A percentile compares a stretch with the other conserved stretches of the same genome.
These are phyloP conservation scores for Heptranchias perlo DNA, from an alignment of 2,113 vertebrate species.

Conservation along the genomic window DNA sequence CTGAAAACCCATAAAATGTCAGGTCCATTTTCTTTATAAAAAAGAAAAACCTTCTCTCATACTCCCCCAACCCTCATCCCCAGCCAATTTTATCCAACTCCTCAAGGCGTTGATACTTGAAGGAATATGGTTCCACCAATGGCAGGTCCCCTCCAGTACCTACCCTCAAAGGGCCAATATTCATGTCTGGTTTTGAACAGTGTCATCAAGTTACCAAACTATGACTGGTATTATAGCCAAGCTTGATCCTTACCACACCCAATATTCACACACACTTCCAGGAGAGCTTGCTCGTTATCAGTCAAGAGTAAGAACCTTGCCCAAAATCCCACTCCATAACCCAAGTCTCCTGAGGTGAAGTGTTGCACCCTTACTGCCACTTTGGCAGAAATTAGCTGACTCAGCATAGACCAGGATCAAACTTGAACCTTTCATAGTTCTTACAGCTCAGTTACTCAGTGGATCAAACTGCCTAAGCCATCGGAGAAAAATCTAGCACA, in stretches of 20 bases:
- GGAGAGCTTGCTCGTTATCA: neutral
- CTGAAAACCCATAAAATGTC: neutral
- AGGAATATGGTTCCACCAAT: neutral
- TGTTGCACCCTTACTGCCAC: neutral
- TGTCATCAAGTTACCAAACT: neutral
- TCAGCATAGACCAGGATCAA: neutral
- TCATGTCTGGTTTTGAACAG: neutral
- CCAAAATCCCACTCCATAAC: neutral
- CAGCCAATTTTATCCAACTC: too few relatives aligned
- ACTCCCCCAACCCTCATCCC: too few relatives aligned
- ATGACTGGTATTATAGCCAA: neutral
- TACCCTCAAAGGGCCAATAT: neutral
- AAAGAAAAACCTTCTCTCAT: neutral
- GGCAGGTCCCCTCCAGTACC: neutral
- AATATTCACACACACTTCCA: neutral
- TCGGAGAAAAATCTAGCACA: too few relatives aligned
- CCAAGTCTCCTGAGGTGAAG: neutral
- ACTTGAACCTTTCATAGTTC: neutral
- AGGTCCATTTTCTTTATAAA: neutral
- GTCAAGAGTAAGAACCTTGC: neutral
- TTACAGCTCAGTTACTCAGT: neutral
- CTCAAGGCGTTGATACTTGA: neutral
- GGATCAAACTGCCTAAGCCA: neutral
- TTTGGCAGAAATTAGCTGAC: neutral
- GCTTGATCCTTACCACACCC: neutral